Base-by-base conservation (phyloP, 37 sponge, comb jelly and placozoan genomes). In the Bolinopsis microptera region DNA sequence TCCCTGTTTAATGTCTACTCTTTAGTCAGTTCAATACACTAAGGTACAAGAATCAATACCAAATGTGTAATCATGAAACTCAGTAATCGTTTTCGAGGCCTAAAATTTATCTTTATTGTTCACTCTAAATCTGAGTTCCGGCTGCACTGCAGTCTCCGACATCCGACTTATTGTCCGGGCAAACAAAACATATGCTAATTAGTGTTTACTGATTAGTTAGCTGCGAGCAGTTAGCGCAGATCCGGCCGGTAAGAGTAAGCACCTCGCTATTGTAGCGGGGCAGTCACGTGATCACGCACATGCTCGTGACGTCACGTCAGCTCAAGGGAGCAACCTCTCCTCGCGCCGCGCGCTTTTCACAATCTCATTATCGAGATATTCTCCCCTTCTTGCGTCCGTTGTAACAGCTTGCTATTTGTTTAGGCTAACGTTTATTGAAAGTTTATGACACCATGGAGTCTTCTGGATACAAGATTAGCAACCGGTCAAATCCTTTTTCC, bases 41-140 rank as follows among this genome's bases (percentile, higher is more conserved):
- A 34, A 86, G 90, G 90, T 41, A 41, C 90, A 86, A 86, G 90
- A 86, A 86, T 86, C 90, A 86, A 86, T 86, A 86, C 90, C 90
- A 41, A 86, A 77, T 77, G 80, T 77, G 80, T 77, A 77, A 77
- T 77, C 80, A 77, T 77, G 80, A 77, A 77, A 77, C 80, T 32
- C 80, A 77, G 80, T 77, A 77, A 77, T 77, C 80, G 80, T 77
- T 77, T 77, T 77, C 27, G 80, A 77, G 80, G 80, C 80, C 80
- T 77, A 77, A 77, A 48, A 77, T 77, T 77, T 32, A 77, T 77
- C 80, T 77, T 86, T 86, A 86, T 86, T 86, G 90, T 86, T 86
- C 90, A 34, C 90, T 86, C 90, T 86, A 86, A 86, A 77, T 77
- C 80, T 32, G 27, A 77, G 80, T 77, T 77, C 80, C 80, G 80